Evolutionary conservation across 2,888 invertebrate species (phyloP), one percentile per base, ranked within the genome.

Genomic region (Heliconius aoede): DNA sequence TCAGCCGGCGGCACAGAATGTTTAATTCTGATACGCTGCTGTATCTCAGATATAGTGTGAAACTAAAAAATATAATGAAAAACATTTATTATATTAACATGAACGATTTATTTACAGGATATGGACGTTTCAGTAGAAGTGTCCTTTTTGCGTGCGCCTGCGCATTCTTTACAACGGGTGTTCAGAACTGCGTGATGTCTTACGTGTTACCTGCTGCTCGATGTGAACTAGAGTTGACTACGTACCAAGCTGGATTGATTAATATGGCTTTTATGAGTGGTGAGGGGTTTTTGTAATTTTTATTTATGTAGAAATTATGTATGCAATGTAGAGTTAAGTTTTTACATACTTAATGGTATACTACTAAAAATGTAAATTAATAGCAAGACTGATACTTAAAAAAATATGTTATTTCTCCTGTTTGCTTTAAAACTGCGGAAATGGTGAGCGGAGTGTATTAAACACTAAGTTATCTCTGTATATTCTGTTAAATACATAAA

Each of bases 141-240:
- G 93, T 96, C 13, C 89, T 97, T 46, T 88, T 95, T 0, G 95
- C 96, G 0, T 96, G 96, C 87, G 96, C 96, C 0, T 88, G 95
- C 78, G 95, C 95, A 65, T 95, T 96, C 85, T 88, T 96, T 81
- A 94, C 95, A 4, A 95, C 95, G 2, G 96, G 96, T 32, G 95
- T 96, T 67, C 95, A 96, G 87, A 96, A 96, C 88, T 96, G 96
- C 75, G 90, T 96, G 3, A 95, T 96, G 85, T 96, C 97, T 0
- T 97, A 97, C 87, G 95, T 97, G 55, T 90, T 97, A 69, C 97
- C 97, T 0, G 96, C 96, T 0, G 97, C 97, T 3, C 95, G 95
- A 79, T 97, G 97, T 84, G 97, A 97, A 83, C 94, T 97, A 46
- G 84, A 94, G 21, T 92, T 97, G 15, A 93, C 95, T 15, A 96